Percentiles rank a stretch among this genome's conserved stretches.
Evolutionary conservation across 2,113 vertebrate genomes (phyloP).

Genomic region (Numenius arquata): DNA sequence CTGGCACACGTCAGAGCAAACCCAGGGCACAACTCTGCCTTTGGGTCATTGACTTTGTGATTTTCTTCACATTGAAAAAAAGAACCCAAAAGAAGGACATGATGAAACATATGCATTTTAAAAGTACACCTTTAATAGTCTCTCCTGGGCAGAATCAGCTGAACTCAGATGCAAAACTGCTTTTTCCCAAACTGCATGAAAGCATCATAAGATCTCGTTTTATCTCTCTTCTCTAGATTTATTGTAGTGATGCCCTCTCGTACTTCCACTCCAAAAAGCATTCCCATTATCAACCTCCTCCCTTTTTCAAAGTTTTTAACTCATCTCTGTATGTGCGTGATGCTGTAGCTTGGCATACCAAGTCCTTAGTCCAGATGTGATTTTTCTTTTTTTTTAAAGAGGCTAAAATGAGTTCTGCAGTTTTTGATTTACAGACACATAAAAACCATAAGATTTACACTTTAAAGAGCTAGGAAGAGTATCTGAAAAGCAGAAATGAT

Average conservation of each 20-base stretch:
- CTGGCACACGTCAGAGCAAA: not conserved
- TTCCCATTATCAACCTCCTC: conserved; percentile 35
- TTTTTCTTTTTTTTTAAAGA: not conserved
- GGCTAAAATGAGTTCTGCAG: conserved; percentile 2
- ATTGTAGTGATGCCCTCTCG: conserved; percentile 4
- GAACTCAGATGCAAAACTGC: conserved; percentile 51
- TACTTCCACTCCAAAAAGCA: conserved; percentile 3
- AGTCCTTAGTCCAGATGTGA: not conserved
- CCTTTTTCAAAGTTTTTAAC: conserved; percentile 7
- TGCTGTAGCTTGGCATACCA: not conserved
- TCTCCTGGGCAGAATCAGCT: conserved; percentile 24
- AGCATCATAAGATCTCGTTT: conserved; percentile 30
- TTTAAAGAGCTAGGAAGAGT: conserved; percentile 4
- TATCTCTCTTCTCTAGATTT: conserved; percentile 30
- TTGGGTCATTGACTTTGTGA: not conserved
- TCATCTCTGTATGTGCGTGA: not conserved
- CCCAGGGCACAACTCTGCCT: not conserved
- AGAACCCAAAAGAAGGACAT: not conserved
- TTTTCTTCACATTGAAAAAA: not conserved
- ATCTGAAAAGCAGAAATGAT: conserved; percentile 21
- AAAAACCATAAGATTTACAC: conserved; percentile 14
- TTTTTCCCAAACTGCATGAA: conserved; percentile 38
- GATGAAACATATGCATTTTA: not conserved
- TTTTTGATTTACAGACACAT: conserved; percentile 52
- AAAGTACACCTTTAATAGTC: not conserved